Evolutionary conservation across 2,888 invertebrate genomes (phyloP).

Genomic region (Pseudeuparius sepicola): DNA sequence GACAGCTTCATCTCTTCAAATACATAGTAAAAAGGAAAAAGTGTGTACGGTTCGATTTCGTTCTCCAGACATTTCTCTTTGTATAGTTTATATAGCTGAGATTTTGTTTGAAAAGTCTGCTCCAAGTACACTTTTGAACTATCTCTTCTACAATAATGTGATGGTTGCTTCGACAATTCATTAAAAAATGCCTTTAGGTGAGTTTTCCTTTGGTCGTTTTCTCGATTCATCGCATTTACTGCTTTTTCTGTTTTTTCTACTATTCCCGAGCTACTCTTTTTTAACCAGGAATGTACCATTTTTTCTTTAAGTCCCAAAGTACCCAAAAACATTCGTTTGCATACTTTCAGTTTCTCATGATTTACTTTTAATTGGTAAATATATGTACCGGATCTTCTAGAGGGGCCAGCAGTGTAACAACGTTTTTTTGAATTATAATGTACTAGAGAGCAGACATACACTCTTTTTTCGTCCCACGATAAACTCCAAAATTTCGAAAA

Average conservation of each 20-base stretch:
- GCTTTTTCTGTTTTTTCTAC: constrained; percentile 12
- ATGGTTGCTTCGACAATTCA: constrained; percentile 8
- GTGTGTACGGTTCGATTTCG: constrained; percentile 6
- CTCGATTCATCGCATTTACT: constrained; percentile 13
- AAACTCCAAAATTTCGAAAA: constrained; percentile 6
- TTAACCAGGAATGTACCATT: too few relatives aligned
- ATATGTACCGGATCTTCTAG: too few relatives aligned
- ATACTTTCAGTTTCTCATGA: too few relatives aligned
- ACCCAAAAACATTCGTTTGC: too few relatives aligned
- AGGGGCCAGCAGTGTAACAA: too few relatives aligned
- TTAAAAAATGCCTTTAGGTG: constrained; percentile 7
- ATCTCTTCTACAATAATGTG: constrained; percentile 12
- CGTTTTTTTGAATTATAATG: too few relatives aligned
- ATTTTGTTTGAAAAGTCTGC: constrained; percentile 11
- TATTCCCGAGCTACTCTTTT: too few relatives aligned
- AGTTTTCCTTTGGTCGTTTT: constrained; percentile 4
- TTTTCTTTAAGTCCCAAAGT: too few relatives aligned
- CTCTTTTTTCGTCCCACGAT: constrained; percentile 3
- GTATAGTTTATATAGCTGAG: constrained; percentile 12
- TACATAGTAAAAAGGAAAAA: constrained; percentile 8
- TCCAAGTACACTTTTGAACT: constrained; percentile 14
- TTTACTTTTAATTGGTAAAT: too few relatives aligned
- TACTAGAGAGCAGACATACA: too few relatives aligned
- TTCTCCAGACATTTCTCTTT: constrained; percentile 11
- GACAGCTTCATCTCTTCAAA: constrained; percentile 3